These are phyloP conservation scores for Herpailurus yagouaroundi DNA, from an alignment of 2,113 vertebrate genomes.

Conservation along the genomic window DNA sequence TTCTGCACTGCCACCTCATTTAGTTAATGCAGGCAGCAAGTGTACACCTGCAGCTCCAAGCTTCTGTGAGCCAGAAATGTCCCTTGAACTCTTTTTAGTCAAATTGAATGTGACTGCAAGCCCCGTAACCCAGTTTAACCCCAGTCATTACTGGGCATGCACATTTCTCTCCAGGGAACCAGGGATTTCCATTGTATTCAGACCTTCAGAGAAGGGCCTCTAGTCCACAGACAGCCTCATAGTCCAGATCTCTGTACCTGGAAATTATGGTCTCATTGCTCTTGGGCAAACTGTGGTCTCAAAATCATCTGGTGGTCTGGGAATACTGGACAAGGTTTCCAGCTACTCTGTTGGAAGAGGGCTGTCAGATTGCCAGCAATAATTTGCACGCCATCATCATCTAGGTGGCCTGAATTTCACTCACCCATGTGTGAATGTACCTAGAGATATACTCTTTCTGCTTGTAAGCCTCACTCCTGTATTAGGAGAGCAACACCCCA, in stretches of 20 bases:
- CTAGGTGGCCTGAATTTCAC: not conserved
- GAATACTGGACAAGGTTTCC: not conserved
- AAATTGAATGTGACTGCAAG: not conserved
- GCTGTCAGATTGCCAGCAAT: not conserved
- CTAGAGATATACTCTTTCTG: not conserved
- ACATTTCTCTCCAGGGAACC: not conserved
- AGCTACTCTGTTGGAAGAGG: not conserved
- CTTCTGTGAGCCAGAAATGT: not conserved
- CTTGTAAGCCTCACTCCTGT: not conserved
- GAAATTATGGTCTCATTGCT: too few species aligned
- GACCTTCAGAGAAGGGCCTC: too few species aligned
- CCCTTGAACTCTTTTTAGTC: not conserved
- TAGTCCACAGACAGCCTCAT: not conserved
- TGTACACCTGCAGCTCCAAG: not conserved
- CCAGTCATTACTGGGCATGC: not conserved
- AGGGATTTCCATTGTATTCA: not conserved
- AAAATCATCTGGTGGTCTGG: not conserved
- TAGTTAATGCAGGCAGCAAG: fast-evolving
- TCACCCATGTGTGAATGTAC: not conserved
- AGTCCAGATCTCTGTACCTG: not conserved
- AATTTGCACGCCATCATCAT: not conserved
- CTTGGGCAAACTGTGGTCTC: not conserved
- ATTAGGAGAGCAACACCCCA: not conserved
- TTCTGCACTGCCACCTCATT: not conserved
- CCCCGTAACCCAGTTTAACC: not conserved